Percentiles rank a stretch among this genome's conserved stretches.
Evolutionary conservation across 1,140 invertebrate genomes (phyloP).

Genomic region (Vanessa tameamea): DNA sequence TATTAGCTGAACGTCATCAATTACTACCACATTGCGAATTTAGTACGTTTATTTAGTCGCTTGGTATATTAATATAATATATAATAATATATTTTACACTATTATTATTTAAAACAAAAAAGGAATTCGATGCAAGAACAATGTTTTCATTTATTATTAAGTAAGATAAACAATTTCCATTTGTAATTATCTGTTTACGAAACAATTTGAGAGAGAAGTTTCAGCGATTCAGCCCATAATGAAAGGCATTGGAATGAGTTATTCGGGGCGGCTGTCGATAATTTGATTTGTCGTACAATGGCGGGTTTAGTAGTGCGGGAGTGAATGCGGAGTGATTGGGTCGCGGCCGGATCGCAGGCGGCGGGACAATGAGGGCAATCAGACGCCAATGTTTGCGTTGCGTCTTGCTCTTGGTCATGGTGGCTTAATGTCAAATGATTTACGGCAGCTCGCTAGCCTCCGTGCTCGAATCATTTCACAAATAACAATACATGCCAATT

Average conservation of each 20-base stretch:
- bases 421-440: conserved; percentile 1
- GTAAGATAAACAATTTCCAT: conserved; percentile 14
- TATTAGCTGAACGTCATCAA: too few relatives aligned
- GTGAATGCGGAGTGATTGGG: conserved; percentile 56
- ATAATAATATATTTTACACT: too few relatives aligned
- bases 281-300: conserved; percentile 37
- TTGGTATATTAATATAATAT: too few relatives aligned
- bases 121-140: not conserved
- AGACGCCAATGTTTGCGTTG: conserved; percentile 47
- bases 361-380: conserved; percentile 54
- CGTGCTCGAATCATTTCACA: too few relatives aligned
- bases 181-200: conserved; percentile 19
- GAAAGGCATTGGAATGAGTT: conserved; percentile 31
- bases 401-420: conserved; percentile 11
- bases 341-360: conserved; percentile 42
- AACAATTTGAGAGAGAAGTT: conserved; percentile 22
- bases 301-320: conserved; percentile 32
- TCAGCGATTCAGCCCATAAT: conserved; percentile 22
- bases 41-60: too few relatives aligned
- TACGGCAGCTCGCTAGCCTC: not conserved
- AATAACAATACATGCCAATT: too few relatives aligned
- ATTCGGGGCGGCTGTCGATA: conserved; percentile 33
- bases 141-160: not conserved
- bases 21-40: too few relatives aligned
- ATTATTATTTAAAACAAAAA: not conserved